phyloP scores from a whole-genome alignment of 2,113 vertebrate genomes.

The Dipodomys spectabilis region DNA sequence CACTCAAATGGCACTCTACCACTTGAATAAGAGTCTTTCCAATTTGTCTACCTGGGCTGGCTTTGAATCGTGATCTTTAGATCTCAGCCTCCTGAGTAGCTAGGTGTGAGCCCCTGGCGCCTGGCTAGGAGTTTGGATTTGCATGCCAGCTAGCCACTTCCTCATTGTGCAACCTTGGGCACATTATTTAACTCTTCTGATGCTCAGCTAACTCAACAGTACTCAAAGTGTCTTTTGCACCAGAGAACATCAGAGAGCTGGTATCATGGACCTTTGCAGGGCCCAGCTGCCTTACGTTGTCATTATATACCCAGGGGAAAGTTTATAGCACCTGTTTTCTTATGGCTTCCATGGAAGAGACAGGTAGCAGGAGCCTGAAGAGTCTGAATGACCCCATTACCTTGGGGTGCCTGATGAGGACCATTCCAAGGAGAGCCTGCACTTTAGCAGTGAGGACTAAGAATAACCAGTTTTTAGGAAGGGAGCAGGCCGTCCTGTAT shows the following conservation, averaged over 20 bases:
- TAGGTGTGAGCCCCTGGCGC: no score
- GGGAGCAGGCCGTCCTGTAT: background rate
- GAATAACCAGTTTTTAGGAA: background rate
- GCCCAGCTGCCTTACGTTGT: background rate
- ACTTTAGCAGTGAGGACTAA: background rate
- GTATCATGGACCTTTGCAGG: background rate
- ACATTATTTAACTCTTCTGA: background rate
- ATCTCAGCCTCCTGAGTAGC: no score
- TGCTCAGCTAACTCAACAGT: background rate
- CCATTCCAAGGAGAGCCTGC: background rate
- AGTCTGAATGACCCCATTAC: background rate
- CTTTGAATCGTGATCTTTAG: no score
- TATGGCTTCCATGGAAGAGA: background rate
- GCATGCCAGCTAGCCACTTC: background rate
- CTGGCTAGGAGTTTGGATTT: background rate
- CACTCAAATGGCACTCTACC: no score
- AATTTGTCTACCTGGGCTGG: no score
- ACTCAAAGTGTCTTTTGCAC: background rate
- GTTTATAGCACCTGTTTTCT: background rate
- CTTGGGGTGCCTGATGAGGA: accelerated
- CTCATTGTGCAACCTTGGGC: background rate
- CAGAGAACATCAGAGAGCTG: background rate
- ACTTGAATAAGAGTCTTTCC: no score
- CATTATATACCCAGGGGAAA: background rate
- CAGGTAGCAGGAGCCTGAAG: background rate